Evolutionary conservation across 30 jellyfish, hydroid and myxozoan genomes (phyloP).

Genomic region (Morbakka virulenta): DNA sequence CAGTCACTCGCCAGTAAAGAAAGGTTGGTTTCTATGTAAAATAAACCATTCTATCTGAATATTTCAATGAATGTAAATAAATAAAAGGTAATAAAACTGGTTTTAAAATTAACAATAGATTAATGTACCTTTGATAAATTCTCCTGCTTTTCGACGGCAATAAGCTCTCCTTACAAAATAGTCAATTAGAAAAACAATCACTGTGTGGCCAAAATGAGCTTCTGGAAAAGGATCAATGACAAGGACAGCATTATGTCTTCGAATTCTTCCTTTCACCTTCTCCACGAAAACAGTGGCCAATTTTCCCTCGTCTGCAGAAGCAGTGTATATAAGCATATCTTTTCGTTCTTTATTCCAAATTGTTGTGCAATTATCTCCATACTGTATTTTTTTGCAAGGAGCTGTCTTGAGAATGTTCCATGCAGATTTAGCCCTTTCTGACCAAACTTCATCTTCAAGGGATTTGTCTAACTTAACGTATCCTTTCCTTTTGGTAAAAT

Average conservation of each 20-base stretch:
- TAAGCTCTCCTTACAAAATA: conserved; percentile 22
- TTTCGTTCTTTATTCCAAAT: conserved; percentile 32
- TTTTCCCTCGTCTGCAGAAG: conserved; percentile 6
- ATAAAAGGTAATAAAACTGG: too few relatives aligned
- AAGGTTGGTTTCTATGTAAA: too few relatives aligned
- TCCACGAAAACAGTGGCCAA: conserved; percentile 48
- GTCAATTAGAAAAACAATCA: conserved; percentile 60
- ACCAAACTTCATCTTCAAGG: conserved; percentile 27
- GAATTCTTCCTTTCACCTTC: conserved; percentile 56
- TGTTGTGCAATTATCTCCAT: conserved; percentile 66
- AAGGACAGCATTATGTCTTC: conserved; percentile 63
- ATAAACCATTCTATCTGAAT: too few relatives aligned
- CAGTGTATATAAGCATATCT: conserved; percentile 68
- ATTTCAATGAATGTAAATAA: too few relatives aligned
- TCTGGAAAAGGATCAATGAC: conserved; percentile 94
- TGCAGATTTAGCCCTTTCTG: conserved; percentile 47
- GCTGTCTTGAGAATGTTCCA: conserved; percentile 57
- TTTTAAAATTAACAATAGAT: too few relatives aligned
- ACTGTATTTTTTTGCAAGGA: conserved; percentile 63
- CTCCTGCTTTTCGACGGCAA: conserved; percentile 35
- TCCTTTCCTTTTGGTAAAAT: too few relatives aligned
- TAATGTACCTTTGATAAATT: too few relatives aligned
- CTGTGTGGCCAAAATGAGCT: conserved; percentile 94
- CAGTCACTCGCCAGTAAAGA: too few relatives aligned
- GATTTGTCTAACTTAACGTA: too few relatives aligned